phyloP scores from a whole-genome alignment of 2,797 vertebrate genomes.

The Mallotus villosus region DNA sequence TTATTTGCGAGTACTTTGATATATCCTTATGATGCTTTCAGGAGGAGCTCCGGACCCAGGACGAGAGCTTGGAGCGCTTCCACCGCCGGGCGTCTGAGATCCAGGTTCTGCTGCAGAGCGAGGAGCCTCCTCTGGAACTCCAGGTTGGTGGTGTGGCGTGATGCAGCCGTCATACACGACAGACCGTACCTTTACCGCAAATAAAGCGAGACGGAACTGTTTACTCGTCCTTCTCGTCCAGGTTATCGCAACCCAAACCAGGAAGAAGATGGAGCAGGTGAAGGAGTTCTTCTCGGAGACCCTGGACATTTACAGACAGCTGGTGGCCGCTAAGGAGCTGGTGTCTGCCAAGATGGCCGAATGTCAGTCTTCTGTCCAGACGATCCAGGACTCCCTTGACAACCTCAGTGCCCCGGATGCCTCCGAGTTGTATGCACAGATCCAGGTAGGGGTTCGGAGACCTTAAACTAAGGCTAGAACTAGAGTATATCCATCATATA shows the following conservation, averaged over 20 bases:
- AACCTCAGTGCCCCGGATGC: conserved; percentile 43
- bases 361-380: conserved; percentile 51
- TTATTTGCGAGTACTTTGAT: not conserved
- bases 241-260: conserved; percentile 72
- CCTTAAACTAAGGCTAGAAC: no score
- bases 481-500: no score
- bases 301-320: conserved; percentile 61
- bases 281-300: conserved; percentile 65
- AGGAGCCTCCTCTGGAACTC: conserved; percentile 84
- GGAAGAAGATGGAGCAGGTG: conserved; percentile 66
- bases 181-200: no score
- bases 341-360: conserved; percentile 54
- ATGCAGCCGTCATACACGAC: no score
- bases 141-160: conserved; percentile 74
- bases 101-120: conserved; percentile 80
- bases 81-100: conserved; percentile 78
- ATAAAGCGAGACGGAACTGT: no score
- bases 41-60: conserved; percentile 78
- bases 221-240: conserved; percentile 29
- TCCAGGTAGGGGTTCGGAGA: conserved; percentile 54
- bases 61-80: conserved; percentile 79
- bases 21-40: conserved; percentile 44
- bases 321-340: conserved; percentile 50
- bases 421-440: conserved; percentile 38
- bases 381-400: conserved; percentile 52